A percentile compares a stretch with the other conserved stretches of the same genome.
phyloP scores from a whole-genome alignment of 37 sponge, comb jelly and placozoan species.

The Crambe crambe region DNA sequence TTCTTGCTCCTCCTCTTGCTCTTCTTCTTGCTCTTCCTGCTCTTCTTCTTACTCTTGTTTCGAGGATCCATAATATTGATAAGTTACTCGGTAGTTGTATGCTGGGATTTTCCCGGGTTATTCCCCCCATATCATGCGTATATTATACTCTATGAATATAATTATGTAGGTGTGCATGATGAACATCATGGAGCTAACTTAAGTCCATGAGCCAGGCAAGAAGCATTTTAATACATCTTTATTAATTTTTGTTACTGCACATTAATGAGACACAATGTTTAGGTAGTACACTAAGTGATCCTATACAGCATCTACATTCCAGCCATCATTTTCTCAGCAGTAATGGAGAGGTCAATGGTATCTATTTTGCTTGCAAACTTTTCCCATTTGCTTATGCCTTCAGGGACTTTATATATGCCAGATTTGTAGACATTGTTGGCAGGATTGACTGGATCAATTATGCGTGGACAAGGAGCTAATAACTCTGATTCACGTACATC shows the following conservation, averaged over 20 bases:
- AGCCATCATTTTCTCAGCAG: neutral
- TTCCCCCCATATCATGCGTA: no score
- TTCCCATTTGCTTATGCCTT: neutral
- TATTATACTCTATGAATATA: no score
- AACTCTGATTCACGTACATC: neutral
- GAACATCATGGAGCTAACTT: no score
- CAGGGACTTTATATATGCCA: constrained; percentile 38
- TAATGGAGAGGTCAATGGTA: neutral
- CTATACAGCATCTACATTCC: neutral
- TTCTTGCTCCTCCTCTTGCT: no score
- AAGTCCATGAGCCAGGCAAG: no score
- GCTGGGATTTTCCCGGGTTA: no score
- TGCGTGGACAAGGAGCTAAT: constrained; percentile 35
- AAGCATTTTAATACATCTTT: neutral
- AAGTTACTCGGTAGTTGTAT: no score
- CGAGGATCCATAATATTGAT: no score
- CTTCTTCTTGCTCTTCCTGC: no score
- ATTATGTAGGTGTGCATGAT: no score
- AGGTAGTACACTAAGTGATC: no score
- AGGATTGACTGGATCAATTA: constrained; percentile 78
- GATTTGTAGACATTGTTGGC: constrained; percentile 67
- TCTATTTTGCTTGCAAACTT: neutral
- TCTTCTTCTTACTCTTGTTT: no score
- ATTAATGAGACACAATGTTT: neutral
- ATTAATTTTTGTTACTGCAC: neutral